Evolutionary conservation across 30 jellyfish, hydroid and myxozoan species (phyloP).

Genomic region (Aurelia sp.): DNA sequence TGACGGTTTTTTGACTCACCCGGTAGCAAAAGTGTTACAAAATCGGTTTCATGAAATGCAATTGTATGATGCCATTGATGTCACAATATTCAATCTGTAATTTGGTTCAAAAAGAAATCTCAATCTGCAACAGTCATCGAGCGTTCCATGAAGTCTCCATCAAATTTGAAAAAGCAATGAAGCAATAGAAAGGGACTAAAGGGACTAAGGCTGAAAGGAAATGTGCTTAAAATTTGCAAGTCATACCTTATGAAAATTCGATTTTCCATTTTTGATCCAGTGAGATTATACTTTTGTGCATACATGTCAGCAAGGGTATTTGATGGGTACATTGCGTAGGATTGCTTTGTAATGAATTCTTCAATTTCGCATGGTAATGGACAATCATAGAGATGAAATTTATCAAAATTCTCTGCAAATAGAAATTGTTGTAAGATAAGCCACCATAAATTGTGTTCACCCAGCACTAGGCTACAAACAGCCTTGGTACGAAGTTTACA

Average conservation of each 20-base stretch:
- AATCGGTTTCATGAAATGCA: background rate
- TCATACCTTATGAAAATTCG: conserved; percentile 47
- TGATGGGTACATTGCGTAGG: conserved; percentile 82
- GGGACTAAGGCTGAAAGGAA: background rate
- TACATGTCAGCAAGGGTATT: conserved; percentile 28
- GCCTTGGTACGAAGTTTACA: background rate
- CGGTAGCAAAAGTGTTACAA: background rate
- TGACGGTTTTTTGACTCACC: too few species aligned
- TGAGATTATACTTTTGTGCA: conserved; percentile 6
- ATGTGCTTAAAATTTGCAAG: background rate
- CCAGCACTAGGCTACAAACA: background rate
- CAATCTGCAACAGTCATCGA: background rate
- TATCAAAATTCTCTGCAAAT: conserved; percentile 70
- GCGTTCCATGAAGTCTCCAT: too few species aligned
- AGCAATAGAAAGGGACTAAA: background rate
- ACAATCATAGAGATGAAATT: conserved; percentile 44
- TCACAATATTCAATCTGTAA: background rate
- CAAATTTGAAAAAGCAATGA: too few species aligned
- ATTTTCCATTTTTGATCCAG: conserved; percentile 24
- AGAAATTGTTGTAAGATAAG: background rate
- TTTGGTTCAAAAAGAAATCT: background rate
- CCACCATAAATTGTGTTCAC: background rate
- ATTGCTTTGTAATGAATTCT: conserved; percentile 60
- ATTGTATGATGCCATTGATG: background rate
- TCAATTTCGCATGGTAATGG: conserved; percentile 85